A percentile compares a stretch with the other conserved stretches of the same genome.
Evolutionary conservation across 2,113 vertebrate genomes (phyloP).

Genomic region (Anarrhichthys ocellatus): DNA sequence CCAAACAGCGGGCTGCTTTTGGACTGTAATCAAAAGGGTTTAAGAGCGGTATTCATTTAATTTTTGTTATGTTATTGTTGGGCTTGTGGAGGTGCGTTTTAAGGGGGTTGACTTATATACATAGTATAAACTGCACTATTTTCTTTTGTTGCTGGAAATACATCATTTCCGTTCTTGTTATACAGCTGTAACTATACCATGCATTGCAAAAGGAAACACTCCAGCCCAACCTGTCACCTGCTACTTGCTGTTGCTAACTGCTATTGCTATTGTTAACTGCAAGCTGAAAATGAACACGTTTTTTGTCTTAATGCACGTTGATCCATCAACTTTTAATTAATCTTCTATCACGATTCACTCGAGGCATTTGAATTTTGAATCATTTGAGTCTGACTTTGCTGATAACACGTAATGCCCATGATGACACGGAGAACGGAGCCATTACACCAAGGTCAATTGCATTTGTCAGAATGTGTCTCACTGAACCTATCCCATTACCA

Average conservation of each 20-base stretch:
- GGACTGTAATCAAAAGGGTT: background rate
- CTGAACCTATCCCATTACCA: constrained; percentile 54
- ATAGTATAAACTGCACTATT: background rate
- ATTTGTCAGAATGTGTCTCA: constrained; percentile 59
- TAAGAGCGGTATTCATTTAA: too few species aligned
- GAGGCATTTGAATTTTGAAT: constrained; percentile 11
- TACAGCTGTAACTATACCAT: background rate
- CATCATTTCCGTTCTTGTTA: background rate
- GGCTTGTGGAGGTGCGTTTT: background rate
- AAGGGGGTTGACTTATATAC: background rate
- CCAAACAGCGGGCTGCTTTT: background rate
- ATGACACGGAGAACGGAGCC: constrained; percentile 31
- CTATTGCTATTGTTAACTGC: background rate
- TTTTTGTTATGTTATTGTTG: background rate
- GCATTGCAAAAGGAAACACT: background rate
- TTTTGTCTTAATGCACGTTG: background rate
- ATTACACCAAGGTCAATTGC: constrained; percentile 70
- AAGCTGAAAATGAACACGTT: background rate
- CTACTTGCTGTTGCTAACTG: background rate
- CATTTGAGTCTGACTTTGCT: constrained; percentile 3
- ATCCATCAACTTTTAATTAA: constrained; percentile 25
- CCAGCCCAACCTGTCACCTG: background rate
- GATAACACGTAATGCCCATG: constrained; percentile 7
- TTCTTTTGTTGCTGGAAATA: background rate
- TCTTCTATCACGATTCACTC: constrained; percentile 7